Base-by-base conservation (phyloP, 2,888 invertebrate genomes). In the Gymnoscelis rufifasciata region DNA sequence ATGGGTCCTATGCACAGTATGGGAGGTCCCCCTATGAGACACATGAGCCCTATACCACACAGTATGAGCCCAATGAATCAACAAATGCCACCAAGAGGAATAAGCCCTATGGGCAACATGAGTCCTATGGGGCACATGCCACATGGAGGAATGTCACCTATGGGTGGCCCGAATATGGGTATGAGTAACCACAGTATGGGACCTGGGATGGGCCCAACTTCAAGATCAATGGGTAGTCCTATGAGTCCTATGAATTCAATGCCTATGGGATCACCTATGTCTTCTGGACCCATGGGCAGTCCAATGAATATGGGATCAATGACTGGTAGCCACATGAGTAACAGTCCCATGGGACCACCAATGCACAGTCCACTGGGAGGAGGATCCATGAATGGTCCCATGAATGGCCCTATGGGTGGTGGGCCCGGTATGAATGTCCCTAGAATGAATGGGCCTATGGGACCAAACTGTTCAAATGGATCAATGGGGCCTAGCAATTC, bases 181-280 rank as follows among this genome's bases (percentile, higher is more conserved):
- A 91, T 91, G 83, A 91, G 89, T 54, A 91, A 90, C 74, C 90
- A 90, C 63, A 90, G 78, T 54, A 90, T 91, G 90, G 90, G 90
- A 1, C 91, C 91, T 47, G 90, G 89, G 47, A 88, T 89, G 86
- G 89, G 86, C 0, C 90, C 90, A 1, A 68, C 71, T 51, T 88
- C 88, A 51, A 89, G 91, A 56, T 90, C 91, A 51, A 91, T 93
- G 91, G 92, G 92, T 23, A 92, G 92, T 63, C 92, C 93, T n/a
- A 93, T 93, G 91, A 91, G 91, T 51, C 93, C 93, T 10, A 93
- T 93, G 92, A 93, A 92, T 71, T 92, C 91, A 35, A 89, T 92
- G 89, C 91, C 91, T 35, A 91, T 91, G 91, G 91, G 91, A n/a
- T 91, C 91, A 55, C 92, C 92, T 12, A 92, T 93, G 92, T 91